Base-by-base conservation (phyloP, 2,888 invertebrate species). In the Brenthis hecate region DNA sequence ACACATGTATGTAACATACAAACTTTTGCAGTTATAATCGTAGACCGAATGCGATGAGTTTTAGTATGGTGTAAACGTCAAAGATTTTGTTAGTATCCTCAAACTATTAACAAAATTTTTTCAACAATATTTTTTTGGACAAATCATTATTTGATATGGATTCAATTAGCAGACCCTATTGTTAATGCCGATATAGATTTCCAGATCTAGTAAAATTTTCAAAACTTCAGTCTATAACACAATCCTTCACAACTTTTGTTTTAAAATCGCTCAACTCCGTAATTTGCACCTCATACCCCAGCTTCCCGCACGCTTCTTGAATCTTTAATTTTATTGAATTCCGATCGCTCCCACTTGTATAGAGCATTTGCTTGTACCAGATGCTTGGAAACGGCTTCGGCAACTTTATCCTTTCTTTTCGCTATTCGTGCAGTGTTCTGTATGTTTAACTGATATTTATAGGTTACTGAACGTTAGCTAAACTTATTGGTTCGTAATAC, bases 251-350 rank as follows among this genome's bases (percentile, higher is more conserved):
- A 88, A 86, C 79, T 84, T 67, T 51, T 51, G 32, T n/a, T 60
- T 60, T 16, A 81, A 86, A 86, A 88, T 84, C 86, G 83, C 87
- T 87, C 83, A 85, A 86, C 65, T 28, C 72, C 68, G 74, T 73
- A 55, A 64, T 78, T 81, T 78, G 50, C 6, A 56, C 76, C 79
- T 66, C 65, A 70, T 69, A 70, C 71, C 36, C 69, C 77, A 81
- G 80, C 81, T 80, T 80, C 75, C 76, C 75, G 80, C 81, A 87
- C 87, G 88, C 83, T 82, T 78, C 77, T 81, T 87, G 88, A 88
- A 89, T 88, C 79, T 78, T 87, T 88, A 88, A 89, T 89, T 86
- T 86, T 85, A 88, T 88, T 83, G 86, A 85, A 88, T 85, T 86
- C 82, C 84, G 80, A 87, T 88, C 85, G 85, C 85, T 83, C 80